Base-by-base conservation (phyloP, 2,888 invertebrate genomes). In the Megastigmus dorsalis region DNA sequence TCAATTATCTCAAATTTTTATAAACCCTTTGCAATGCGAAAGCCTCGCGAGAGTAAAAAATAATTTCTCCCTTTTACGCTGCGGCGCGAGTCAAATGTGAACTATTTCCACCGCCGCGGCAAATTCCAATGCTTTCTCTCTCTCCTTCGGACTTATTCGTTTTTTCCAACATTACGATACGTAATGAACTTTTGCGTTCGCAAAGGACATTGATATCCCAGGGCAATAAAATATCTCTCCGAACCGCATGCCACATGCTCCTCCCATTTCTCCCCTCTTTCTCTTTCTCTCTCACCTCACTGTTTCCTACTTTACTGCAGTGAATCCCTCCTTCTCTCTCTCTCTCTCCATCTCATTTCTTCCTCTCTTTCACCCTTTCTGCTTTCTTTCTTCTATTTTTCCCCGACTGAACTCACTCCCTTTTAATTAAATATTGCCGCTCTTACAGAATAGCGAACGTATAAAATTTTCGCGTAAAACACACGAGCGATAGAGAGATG, bases 191-290 rank as follows among this genome's bases (percentile, higher is more conserved):
- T 74, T 74, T 50, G 50, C 57, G 60, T 41, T 54, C 71, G 52
- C 28, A 75, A 65, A 68, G 65, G 66, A 68, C 65, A 68, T 72
- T 65, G 77, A 72, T 75, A 69, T 74, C 68, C 74, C 57, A 60
- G 68, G 65, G 76, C 71, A 76, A 78, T 72, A 77, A 73, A 77
- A 74, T 74, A 66, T 78, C 72, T 72, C 60, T 65, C 50, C 30
- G 74, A 48, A 50, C 71, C 67, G 50, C 72, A 72, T 50, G 66
- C 63, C 72, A 54, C 72, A 54, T 38, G 55, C 50, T 66, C 41
- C 50, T 33, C n/a, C 62, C 43, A 41, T 68, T 45, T 72, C 43
- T 55, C 54, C 15, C 73, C 30, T 63, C 33, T 18, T 23, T 23
- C 50, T 36, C 54, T 63, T 41, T 60, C 36, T 59, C 62, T 45